Percentiles rank a stretch among this genome's conserved stretches.
Conservation (phyloP, 2,888 invertebrate species). For the Tenthredo scrophulariae region DNA sequence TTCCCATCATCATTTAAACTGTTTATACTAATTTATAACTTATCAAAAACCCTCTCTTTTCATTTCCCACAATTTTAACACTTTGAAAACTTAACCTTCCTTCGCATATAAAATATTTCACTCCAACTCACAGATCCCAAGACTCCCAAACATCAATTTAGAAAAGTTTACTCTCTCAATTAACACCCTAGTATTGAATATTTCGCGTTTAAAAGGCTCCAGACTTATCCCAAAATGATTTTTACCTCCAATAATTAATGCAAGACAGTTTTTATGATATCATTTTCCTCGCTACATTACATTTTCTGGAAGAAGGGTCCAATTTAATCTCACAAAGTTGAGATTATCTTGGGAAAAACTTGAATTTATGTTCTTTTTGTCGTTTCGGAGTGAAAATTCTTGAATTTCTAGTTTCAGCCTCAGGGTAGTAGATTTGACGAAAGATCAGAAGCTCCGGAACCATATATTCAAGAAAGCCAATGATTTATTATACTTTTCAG, state of each 20-base stretch:
- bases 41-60: neutral
- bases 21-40: neutral
- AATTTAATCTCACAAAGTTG: neutral
- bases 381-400: neutral
- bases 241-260: neutral
- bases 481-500: neutral
- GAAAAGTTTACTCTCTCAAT: neutral
- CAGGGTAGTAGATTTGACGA: neutral
- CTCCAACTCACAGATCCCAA: neutral
- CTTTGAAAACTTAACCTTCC: neutral
- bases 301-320: neutral
- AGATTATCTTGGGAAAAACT: neutral
- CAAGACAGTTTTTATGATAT: neutral
- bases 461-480: constrained; percentile 9
- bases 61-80: neutral
- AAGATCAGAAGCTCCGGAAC: neutral
- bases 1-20: constrained; percentile 13
- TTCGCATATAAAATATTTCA: neutral
- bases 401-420: too few relatives aligned
- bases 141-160: neutral
- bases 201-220: neutral
- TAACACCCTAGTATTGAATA: neutral
- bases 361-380: neutral
- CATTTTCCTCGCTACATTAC: neutral
- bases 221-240: neutral